Conservation (phyloP, 1,140 invertebrate genomes). For the Trachymyrmex cornetzi region DNA sequence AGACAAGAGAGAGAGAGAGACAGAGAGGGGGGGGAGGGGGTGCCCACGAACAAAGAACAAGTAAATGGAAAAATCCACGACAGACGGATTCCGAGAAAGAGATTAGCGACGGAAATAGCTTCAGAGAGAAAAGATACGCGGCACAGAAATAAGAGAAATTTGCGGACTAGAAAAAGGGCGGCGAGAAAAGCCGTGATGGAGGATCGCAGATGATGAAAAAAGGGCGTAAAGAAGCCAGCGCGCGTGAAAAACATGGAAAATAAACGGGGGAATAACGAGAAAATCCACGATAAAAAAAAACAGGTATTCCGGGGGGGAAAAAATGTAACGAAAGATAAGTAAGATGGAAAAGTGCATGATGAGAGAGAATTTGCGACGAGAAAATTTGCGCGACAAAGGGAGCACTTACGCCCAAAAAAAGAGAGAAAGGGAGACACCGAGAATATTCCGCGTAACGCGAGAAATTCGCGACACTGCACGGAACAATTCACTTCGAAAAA, state of each 20-base stretch:
- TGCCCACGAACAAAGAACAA: background rate
- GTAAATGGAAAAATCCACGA: background rate
- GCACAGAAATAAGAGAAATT: background rate
- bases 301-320: background rate
- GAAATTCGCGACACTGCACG: conserved; percentile 6
- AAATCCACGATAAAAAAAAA: conserved; percentile 23
- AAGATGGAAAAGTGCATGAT: conserved; percentile 21
- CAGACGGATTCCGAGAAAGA: background rate
- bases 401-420: background rate
- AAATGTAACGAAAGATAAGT: conserved; percentile 2
- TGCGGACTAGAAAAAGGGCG: background rate
- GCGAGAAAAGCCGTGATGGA: background rate
- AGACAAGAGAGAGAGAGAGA: background rate
- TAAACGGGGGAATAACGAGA: conserved; percentile 1
- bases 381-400: conserved; percentile 9
- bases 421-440: background rate
- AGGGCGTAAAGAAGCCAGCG: background rate
- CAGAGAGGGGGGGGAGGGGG: background rate
- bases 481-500: conserved; percentile 15
- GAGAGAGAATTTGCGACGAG: conserved; percentile 2
- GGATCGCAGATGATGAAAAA: background rate
- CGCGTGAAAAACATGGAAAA: background rate
- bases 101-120: background rate
- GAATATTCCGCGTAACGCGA: conserved; percentile 10
- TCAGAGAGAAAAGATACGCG: background rate